phyloP scores from a whole-genome alignment of 2,113 vertebrate species.

The Tragelaphus imberbis region DNA sequence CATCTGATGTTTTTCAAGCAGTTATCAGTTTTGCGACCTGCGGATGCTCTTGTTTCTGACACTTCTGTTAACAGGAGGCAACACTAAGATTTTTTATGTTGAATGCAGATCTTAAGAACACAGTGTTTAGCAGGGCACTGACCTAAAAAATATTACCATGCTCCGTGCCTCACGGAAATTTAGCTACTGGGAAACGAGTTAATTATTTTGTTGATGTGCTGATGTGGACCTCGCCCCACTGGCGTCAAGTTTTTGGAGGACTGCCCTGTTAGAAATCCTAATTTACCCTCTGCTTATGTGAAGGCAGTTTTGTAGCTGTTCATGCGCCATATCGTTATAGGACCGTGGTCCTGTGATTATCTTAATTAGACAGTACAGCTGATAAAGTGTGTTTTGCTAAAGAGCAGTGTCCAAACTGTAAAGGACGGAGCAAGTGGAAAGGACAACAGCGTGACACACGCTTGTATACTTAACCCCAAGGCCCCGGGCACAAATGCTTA shows the following conservation, averaged over 20 bases:
- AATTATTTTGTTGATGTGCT: neutral
- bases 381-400: neutral
- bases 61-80: neutral
- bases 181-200: neutral
- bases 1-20: neutral
- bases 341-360: neutral
- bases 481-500: neutral
- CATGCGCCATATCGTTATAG: neutral
- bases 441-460: neutral
- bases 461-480: neutral
- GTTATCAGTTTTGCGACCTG: neutral
- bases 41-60: neutral
- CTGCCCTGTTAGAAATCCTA: neutral
- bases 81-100: neutral
- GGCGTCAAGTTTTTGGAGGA: neutral
- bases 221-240: neutral
- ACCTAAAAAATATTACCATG: neutral
- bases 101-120: neutral
- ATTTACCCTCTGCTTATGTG: neutral
- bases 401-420: neutral
- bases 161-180: neutral
- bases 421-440: neutral
- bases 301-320: neutral
- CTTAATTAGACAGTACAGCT: neutral
- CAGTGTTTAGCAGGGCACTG: neutral